A percentile compares a stretch with the other conserved stretches of the same genome.
These are phyloP conservation scores for Lasiommata megera DNA, from an alignment of 2,888 invertebrate species.

Conservation along the genomic window DNA sequence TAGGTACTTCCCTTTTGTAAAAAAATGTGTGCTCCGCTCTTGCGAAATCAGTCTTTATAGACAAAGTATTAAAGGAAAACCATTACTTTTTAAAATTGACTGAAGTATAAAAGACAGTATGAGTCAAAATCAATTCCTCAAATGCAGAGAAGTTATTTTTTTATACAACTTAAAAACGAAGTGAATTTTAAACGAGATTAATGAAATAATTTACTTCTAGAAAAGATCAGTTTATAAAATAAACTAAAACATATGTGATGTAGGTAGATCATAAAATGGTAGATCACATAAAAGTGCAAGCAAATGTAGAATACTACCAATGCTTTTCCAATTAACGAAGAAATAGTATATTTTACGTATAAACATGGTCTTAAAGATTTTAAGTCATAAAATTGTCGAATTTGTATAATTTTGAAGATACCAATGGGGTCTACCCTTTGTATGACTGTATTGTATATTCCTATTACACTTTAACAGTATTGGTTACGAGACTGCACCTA, in stretches of 20 bases:
- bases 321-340: neutral
- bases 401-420: conserved; percentile 4
- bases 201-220: neutral
- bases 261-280: neutral
- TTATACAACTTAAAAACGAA: neutral
- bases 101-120: conserved; percentile 8
- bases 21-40: conserved; percentile 25
- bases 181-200: neutral
- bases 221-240: neutral
- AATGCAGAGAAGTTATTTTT: conserved; percentile 5
- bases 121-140: conserved; percentile 16
- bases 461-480: neutral
- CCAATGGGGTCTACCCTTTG: neutral
- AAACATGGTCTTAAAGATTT: conserved; percentile 3
- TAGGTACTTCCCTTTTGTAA: conserved; percentile 13
- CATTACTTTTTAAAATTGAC: conserved; percentile 7
- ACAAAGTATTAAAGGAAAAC: conserved; percentile 18
- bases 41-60: conserved; percentile 38
- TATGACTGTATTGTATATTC: conserved; percentile 6
- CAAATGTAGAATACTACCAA: conserved; percentile 7
- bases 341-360: conserved; percentile 4
- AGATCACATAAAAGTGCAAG: neutral
- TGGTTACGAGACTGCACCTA: conserved; percentile 1
- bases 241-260: neutral
- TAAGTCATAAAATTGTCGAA: neutral